Percentiles rank a stretch among this genome's conserved stretches.
phyloP scores from a whole-genome alignment of 2,888 invertebrate species.

The Marasmarcha lunaedactyla region DNA sequence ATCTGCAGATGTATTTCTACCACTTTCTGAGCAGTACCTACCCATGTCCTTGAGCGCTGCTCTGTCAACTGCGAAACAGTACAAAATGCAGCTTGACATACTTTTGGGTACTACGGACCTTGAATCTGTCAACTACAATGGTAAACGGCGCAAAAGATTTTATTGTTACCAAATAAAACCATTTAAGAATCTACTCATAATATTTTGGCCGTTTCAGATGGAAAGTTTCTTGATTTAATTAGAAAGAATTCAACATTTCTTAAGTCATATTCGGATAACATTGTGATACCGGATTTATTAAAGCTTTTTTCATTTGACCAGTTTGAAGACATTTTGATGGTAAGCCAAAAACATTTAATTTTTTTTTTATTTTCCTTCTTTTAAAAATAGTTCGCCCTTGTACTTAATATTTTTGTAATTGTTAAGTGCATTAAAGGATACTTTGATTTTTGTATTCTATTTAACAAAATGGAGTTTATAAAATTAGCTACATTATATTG shows the following conservation, averaged over 20 bases:
- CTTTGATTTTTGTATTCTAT: no score
- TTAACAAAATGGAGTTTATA: no score
- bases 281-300: slow-evolving; percentile 71
- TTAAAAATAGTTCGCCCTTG: no score
- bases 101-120: slow-evolving; percentile 77
- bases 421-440: no score
- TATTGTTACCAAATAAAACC: background rate
- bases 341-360: no score
- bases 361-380: no score
- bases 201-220: slow-evolving; percentile 41
- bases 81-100: slow-evolving; percentile 72
- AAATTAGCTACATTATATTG: no score
- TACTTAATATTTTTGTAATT: no score
- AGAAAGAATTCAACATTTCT: slow-evolving; percentile 66
- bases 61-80: slow-evolving; percentile 58
- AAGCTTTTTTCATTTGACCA: slow-evolving; percentile 36
- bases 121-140: slow-evolving; percentile 71
- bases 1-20: slow-evolving; percentile 72
- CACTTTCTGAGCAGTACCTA: slow-evolving; percentile 71
- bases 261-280: slow-evolving; percentile 67
- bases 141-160: slow-evolving; percentile 27
- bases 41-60: slow-evolving; percentile 64
- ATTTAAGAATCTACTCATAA: background rate
- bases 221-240: slow-evolving; percentile 70
- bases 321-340: slow-evolving; percentile 29